phyloP scores from a whole-genome alignment of 2,797 vertebrate species.

The Enteromius afrohamiltoni region DNA sequence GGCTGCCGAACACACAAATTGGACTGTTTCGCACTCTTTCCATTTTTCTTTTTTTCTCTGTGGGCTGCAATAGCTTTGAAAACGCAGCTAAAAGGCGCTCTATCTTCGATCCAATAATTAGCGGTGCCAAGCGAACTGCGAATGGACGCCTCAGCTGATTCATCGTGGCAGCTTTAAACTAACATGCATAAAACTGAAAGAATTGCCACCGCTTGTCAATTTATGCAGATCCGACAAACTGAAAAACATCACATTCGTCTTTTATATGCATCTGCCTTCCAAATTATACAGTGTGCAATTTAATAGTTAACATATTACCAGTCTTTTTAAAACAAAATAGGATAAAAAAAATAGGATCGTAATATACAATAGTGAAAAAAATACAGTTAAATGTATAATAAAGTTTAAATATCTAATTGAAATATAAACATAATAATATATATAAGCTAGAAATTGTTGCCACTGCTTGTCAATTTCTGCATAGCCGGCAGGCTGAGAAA shows the following conservation, averaged over 20 bases:
- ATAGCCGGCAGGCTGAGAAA: slow-evolving; percentile 70
- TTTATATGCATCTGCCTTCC: not conserved
- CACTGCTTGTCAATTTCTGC: slow-evolving; percentile 80
- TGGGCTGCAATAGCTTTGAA: slow-evolving; percentile 61
- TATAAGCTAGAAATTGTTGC: slow-evolving; percentile 80
- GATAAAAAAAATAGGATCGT: not conserved
- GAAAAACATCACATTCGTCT: not conserved
- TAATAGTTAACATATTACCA: not conserved
- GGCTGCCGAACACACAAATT: slow-evolving; percentile 62
- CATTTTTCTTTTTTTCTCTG: slow-evolving; percentile 42
- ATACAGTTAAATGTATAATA: not conserved
- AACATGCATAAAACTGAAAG: slow-evolving; percentile 83
- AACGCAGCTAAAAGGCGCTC: slow-evolving; percentile 71
- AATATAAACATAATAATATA: slow-evolving; percentile 70
- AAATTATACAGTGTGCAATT: not conserved
- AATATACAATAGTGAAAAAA: not conserved
- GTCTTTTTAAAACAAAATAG: too few species aligned
- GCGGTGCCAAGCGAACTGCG: slow-evolving; percentile 72
- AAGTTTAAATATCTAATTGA: not conserved
- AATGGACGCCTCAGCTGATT: slow-evolving; percentile 80
- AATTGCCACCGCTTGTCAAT: slow-evolving; percentile 77
- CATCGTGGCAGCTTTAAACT: slow-evolving; percentile 82
- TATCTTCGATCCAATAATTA: slow-evolving; percentile 84
- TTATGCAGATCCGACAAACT: slow-evolving; percentile 79
- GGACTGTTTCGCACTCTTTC: slow-evolving; percentile 37